Evolutionary conservation across 92 coral and sea anemone species (phyloP), one percentile per base, ranked within the genome.

Genomic region (Ricordea florida): DNA sequence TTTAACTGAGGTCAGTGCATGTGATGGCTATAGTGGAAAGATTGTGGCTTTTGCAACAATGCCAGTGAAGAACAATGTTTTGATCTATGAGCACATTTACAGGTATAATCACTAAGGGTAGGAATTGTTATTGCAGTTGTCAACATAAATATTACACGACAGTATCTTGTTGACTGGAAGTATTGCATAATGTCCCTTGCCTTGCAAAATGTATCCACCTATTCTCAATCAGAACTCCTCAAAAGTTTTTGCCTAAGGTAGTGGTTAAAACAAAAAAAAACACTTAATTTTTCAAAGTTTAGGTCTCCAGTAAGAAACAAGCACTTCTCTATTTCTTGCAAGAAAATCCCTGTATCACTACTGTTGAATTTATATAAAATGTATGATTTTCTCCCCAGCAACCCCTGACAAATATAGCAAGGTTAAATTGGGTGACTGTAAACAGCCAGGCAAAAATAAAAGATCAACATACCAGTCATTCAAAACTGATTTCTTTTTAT

Each of bases 11-110:
- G 84, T 86, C 81, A 58, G 87, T 51, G 87, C 76, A 62, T 55
- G 62, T 81, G 91, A 86, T 74, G 87, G 91, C 38, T 86, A 47
- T 50, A 86, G 91, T 57, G 72, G 72, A 17, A 73, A 47, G 46
- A 86, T 80, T 58, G 73, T 80, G 36, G 87, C 80, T 30, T 72
- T 80, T 73, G 85, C 81, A 15, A 51, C 85, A 69, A 85, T 77
- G 85, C 85, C 85, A 85, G 62, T 85, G n/a, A 85, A 85, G 60
- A 78, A 85, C 59, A 85, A 85, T 30, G 41, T 78, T n/a, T 55
- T 69, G 38, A 77, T 85, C 13, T 69, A 74, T 31, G 71, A 75
- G 76, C 56, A 81, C 43, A 66, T 79, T 55, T 86, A 71, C 79
- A 79, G 86, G 91, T 85, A 43, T 43, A 28, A 31, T 57, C 34